phyloP scores from a whole-genome alignment of 1,140 invertebrate genomes.

The Pseudomyrmex dendroicus region DNA sequence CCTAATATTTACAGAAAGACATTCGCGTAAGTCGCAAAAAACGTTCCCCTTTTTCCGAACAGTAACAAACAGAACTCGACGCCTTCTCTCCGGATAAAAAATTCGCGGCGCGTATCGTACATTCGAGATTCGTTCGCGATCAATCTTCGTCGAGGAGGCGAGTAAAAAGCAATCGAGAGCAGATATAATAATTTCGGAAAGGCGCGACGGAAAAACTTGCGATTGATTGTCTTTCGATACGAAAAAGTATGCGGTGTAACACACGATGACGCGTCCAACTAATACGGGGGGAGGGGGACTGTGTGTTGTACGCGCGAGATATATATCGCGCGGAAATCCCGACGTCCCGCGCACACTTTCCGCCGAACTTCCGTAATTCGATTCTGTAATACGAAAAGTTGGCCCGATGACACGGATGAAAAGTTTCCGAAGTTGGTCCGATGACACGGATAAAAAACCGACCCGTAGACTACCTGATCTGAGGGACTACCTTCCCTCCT shows the following conservation, averaged over 20 bases:
- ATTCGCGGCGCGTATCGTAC: no score
- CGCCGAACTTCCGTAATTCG: no score
- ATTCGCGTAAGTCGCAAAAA: slow-evolving; percentile 56
- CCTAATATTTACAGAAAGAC: slow-evolving; percentile 71
- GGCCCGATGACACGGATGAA: slow-evolving; percentile 47
- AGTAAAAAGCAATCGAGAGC: no score
- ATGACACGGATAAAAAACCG: slow-evolving; percentile 33
- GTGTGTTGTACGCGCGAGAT: no score
- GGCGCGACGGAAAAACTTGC: background rate
- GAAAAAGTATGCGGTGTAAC: background rate
- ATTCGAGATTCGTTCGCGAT: slow-evolving; percentile 11
- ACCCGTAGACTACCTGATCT: slow-evolving; percentile 32
- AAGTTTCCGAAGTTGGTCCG: slow-evolving; percentile 40
- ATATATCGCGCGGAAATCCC: background rate
- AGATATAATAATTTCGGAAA: background rate
- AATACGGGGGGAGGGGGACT: slow-evolving; percentile 18
- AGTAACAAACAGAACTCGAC: slow-evolving; percentile 54
- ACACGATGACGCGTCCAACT: slow-evolving; percentile 12
- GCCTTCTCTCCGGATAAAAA: slow-evolving; percentile 20
- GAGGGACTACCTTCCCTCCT: no score
- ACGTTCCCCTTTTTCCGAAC: slow-evolving; percentile 22
- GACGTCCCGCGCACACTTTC: background rate
- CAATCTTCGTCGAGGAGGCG: background rate
- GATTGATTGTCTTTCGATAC: background rate
- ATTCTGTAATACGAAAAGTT: slow-evolving; percentile 46